These are phyloP conservation scores for Spilosoma lubricipeda DNA, from an alignment of 2,888 invertebrate species.

Conservation along the genomic window DNA sequence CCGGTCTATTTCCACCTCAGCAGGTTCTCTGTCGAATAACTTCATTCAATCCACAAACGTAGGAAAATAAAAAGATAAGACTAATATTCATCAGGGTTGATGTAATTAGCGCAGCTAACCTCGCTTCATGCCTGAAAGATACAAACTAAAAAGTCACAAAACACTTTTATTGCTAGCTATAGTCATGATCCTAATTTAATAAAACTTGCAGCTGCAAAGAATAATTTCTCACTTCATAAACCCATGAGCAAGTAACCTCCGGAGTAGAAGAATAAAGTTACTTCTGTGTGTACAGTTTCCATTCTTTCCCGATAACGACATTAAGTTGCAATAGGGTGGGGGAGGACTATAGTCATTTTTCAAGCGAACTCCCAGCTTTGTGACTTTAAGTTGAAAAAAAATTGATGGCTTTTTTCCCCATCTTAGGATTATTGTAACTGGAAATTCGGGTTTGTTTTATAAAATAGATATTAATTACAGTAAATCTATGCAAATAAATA, in stretches of 20 bases:
- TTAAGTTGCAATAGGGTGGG: conserved; percentile 20
- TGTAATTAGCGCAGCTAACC: no score
- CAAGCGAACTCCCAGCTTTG: conserved; percentile 20
- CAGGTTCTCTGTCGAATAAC: no score
- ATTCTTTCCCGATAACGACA: conserved; percentile 23
- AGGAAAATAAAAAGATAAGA: not conserved
- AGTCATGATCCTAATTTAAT: not conserved
- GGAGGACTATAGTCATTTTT: conserved; percentile 20
- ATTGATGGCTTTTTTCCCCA: conserved; percentile 11
- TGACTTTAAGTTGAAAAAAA: conserved; percentile 11
- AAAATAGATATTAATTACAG: not conserved
- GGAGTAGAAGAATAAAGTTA: not conserved
- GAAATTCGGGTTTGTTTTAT: conserved; percentile 1
- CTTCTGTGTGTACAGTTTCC: conserved; percentile 1
- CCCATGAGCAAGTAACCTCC: not conserved
- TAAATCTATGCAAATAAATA: not conserved
- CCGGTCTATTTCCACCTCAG: no score
- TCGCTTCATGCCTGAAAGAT: not conserved
- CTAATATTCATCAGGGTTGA: not conserved
- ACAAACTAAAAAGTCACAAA: not conserved
- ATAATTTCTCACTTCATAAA: not conserved
- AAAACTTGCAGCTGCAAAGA: not conserved
- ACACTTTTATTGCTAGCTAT: not conserved
- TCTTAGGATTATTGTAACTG: conserved; percentile 11
- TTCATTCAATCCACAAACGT: no score